phyloP scores from a whole-genome alignment of 2,113 vertebrate genomes.

The Anthoscopus minutus region DNA sequence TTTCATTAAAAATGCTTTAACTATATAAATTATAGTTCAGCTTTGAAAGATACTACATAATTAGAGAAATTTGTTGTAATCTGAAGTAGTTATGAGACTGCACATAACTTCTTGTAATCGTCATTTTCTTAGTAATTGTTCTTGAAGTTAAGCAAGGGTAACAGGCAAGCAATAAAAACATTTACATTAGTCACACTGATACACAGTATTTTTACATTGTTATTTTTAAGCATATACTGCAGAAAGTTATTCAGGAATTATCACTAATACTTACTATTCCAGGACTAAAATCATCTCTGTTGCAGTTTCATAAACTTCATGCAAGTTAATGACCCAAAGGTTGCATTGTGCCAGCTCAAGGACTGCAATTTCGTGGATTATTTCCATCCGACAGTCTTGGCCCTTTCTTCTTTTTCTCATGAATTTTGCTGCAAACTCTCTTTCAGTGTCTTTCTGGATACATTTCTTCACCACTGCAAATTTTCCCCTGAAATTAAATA shows the following conservation, averaged over 20 bases:
- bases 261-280: conserved; percentile 84
- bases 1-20: background rate
- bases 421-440: conserved; percentile 92
- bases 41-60: background rate
- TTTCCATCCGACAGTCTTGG: conserved; percentile 87
- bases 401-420: conserved; percentile 93
- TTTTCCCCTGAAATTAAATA: conserved; percentile 80
- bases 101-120: background rate
- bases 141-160: background rate
- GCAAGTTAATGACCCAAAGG: conserved; percentile 86
- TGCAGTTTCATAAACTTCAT: conserved; percentile 90
- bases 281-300: conserved; percentile 90
- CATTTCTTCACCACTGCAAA: conserved; percentile 97
- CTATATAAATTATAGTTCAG: background rate
- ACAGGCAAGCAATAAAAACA: background rate
- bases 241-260: background rate
- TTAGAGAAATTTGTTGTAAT: background rate
- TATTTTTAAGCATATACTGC: background rate
- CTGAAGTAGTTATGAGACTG: background rate
- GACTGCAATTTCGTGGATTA: conserved; percentile 92
- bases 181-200: background rate
- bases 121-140: background rate
- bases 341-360: conserved; percentile 85
- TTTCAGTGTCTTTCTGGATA: conserved; percentile 85
- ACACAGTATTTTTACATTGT: background rate